These are phyloP conservation scores for Chironomus striatipennis DNA, from an alignment of 1,140 invertebrate species.

Conservation along the genomic window DNA sequence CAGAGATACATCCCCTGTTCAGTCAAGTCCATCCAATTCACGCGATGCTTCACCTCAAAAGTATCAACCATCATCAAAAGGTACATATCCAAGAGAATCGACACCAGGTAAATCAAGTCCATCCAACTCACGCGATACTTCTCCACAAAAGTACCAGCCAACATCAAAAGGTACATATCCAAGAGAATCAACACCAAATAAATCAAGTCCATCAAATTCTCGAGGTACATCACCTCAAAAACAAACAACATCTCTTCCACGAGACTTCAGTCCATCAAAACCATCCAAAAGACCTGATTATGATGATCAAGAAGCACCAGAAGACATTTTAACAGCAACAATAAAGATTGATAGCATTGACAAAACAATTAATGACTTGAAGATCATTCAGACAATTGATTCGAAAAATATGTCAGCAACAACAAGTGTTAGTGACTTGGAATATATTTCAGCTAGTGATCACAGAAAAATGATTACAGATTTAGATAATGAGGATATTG, in stretches of 20 bases:
- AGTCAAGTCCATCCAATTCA: neutral
- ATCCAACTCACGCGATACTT: neutral
- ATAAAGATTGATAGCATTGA: neutral
- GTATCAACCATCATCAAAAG: neutral
- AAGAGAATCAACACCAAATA: neutral
- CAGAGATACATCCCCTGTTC: neutral
- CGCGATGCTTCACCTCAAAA: neutral
- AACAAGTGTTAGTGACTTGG: slow-evolving; percentile 44
- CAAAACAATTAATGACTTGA: slow-evolving; percentile 19
- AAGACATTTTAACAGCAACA: neutral
- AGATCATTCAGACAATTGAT: neutral
- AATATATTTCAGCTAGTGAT: slow-evolving; percentile 37
- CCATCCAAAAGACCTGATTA: neutral
- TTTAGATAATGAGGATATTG: slow-evolving; percentile 35
- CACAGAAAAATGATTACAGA: slow-evolving; percentile 39
- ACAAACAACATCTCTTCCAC: neutral
- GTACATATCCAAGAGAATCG: neutral
- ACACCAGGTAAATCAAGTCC: neutral
- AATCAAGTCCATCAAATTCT: neutral
- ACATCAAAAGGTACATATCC: neutral
- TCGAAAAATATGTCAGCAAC: slow-evolving; percentile 37
- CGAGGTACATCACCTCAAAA: neutral
- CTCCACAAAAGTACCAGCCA: neutral
- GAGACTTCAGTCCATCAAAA: neutral
- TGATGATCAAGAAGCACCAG: neutral